Evolutionary conservation across 2,797 vertebrate genomes (phyloP), one percentile per base, ranked within the genome.

Genomic region (Tachyglossus aculeatus): DNA sequence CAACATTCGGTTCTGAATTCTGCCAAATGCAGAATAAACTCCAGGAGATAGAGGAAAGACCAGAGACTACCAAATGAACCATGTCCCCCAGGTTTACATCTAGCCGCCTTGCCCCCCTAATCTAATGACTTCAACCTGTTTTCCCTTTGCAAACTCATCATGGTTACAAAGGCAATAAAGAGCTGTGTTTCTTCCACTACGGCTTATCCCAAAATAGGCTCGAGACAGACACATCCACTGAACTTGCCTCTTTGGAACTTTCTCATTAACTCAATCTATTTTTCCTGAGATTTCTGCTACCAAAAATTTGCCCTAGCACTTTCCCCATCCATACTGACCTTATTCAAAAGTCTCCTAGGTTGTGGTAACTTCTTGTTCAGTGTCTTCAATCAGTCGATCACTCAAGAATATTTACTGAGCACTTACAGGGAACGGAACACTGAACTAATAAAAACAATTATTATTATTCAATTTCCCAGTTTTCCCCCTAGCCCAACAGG

Each of bases 71-170:
- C 32, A 47, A 55, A 54, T 71, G 73, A 73, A 83, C 66, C 16
- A 59, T 50, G 45, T 51, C 21, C 25, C 53, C 73, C 67, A 22
- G 71, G 65, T 80, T 80, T 63, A 68, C 44, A 61, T 58, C 71
- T 71, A 68, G 54, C 44, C 25, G 34, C 39, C 13, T 74, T 56
- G 32, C 45, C 61, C 31, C 15, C 31, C 40, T 71, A 56, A 56
- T 64, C 38, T 52, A 71, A 53, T 31, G 68, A 65, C 25, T 59
- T 82, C 25, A 61, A 65, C 67, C 65, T 80, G 80, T 61, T 67
- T 80, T 62, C 50, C 47, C 63, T 81, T 64, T 74, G 73, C 68
- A 73, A 66, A 33, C 41, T 78, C 67, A 67, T 71, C 59, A 31
- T 64, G 36, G 41, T 39, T 76, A 63, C 61, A 81, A 85, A 64